These are phyloP conservation scores for Aleadryas rufinucha DNA, from an alignment of 2,113 vertebrate species.

Conservation along the genomic window DNA sequence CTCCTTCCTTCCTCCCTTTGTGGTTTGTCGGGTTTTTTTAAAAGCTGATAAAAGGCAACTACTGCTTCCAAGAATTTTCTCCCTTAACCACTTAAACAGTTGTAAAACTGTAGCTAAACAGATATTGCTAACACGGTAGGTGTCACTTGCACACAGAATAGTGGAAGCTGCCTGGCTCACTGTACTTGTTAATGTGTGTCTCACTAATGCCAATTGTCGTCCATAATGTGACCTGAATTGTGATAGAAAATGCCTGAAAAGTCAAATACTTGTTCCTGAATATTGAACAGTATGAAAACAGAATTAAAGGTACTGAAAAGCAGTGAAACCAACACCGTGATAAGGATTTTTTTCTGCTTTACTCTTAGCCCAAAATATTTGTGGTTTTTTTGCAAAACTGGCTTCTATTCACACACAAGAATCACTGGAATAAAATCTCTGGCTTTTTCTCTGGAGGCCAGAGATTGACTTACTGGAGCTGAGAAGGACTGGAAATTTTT, in stretches of 20 bases:
- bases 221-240: not conserved
- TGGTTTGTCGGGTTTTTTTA: accelerated
- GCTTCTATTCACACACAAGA: not conserved
- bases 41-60: not conserved
- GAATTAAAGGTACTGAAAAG: not conserved
- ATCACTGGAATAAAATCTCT: not conserved
- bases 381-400: not conserved
- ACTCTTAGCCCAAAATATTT: not conserved
- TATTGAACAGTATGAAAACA: not conserved
- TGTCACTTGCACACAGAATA: not conserved
- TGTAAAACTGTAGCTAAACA: not conserved
- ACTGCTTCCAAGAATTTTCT: not conserved
- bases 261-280: not conserved
- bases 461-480: not conserved
- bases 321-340: not conserved
- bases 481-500: not conserved
- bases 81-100: not conserved
- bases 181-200: not conserved
- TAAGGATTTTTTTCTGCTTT: not conserved
- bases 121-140: not conserved
- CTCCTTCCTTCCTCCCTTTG: no score
- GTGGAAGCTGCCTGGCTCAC: not conserved
- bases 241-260: not conserved
- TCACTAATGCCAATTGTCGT: not conserved
- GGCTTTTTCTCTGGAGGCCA: not conserved